These are phyloP conservation scores for Parazoanthus atlanticus DNA, from an alignment of 92 coral and sea anemone species.

Conservation along the genomic window DNA sequence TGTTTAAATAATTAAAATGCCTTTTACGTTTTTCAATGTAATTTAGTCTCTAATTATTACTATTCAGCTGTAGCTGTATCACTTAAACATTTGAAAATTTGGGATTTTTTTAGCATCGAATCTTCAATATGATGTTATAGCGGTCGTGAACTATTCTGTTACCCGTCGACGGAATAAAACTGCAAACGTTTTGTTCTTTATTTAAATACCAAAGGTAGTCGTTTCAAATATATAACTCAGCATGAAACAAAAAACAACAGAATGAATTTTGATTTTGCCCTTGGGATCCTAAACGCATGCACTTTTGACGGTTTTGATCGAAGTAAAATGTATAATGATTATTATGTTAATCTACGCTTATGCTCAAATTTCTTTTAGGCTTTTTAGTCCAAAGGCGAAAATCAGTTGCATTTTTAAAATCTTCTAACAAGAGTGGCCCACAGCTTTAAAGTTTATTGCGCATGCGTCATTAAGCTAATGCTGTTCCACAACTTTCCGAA, in stretches of 20 bases:
- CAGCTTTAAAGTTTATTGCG: background rate
- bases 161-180: background rate
- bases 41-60: background rate
- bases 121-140: background rate
- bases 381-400: background rate
- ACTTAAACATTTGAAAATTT: background rate
- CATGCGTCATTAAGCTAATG: constrained; percentile 2
- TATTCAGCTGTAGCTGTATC: background rate
- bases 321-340: background rate
- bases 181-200: background rate
- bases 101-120: background rate
- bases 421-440: background rate
- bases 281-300: background rate
- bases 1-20: constrained; percentile 12
- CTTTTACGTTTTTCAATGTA: background rate
- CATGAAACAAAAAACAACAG: background rate
- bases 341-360: background rate
- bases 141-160: background rate
- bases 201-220: background rate
- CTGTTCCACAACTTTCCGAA: background rate
- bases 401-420: background rate
- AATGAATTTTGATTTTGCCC: background rate
- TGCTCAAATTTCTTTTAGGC: background rate
- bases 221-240: background rate
- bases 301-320: background rate